phyloP scores from a whole-genome alignment of 2,888 invertebrate genomes.

The Synergus japonicus region DNA sequence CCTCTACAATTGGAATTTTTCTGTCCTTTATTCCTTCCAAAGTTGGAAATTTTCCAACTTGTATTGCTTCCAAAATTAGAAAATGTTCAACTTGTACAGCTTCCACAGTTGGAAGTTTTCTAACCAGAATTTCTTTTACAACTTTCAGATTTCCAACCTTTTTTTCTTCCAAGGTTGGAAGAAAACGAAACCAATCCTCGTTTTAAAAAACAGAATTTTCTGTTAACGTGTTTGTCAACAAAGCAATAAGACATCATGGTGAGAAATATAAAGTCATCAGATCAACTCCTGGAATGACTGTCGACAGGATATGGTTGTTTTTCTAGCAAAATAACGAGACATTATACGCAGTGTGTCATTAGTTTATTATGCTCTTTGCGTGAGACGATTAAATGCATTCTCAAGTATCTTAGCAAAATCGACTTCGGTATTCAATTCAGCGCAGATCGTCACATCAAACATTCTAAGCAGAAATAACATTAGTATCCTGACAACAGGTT shows the following conservation, averaged over 20 bases:
- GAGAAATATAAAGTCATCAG: slow-evolving; percentile 27
- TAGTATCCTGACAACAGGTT: background rate
- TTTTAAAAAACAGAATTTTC: background rate
- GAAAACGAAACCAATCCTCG: background rate
- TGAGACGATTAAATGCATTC: slow-evolving; percentile 21
- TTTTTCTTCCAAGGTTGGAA: no score
- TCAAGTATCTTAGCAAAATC: slow-evolving; percentile 9
- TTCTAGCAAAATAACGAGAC: slow-evolving; percentile 22
- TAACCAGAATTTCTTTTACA: background rate
- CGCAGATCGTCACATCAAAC: background rate
- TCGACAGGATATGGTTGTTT: slow-evolving; percentile 33
- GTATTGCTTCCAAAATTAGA: background rate
- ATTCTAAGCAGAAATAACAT: slow-evolving; percentile 13
- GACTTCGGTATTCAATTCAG: slow-evolving; percentile 1
- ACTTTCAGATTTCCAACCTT: no score
- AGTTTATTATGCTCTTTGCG: slow-evolving; percentile 34
- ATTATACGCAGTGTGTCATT: slow-evolving; percentile 29
- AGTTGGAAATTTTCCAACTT: background rate
- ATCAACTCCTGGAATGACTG: slow-evolving; percentile 12
- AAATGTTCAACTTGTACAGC: background rate
- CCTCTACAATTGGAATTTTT: background rate
- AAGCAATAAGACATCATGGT: background rate
- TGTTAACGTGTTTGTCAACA: background rate
- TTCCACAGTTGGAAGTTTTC: background rate
- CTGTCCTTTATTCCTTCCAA: background rate